These are phyloP conservation scores for Drosophila pectinifera DNA, from an alignment of 1,140 invertebrate species.

Conservation along the genomic window DNA sequence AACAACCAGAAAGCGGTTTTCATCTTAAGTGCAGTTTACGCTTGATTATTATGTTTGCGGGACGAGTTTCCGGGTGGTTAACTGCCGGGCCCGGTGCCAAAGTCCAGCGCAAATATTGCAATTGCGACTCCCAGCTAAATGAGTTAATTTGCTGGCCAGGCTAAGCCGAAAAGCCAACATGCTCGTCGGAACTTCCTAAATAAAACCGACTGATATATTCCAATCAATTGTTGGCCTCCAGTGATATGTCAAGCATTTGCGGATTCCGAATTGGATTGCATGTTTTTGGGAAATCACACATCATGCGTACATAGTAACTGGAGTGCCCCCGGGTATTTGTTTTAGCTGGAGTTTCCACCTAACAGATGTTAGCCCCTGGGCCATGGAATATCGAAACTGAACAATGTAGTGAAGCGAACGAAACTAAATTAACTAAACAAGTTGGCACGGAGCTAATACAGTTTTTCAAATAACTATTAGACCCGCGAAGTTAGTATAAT, in stretches of 20 bases:
- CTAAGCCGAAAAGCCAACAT: conserved; percentile 24
- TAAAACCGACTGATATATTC: conserved; percentile 7
- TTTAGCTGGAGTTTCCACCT: conserved; percentile 18
- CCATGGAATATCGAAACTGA: conserved; percentile 6
- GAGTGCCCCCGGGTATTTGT: conserved; percentile 2
- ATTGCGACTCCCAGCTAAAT: conserved; percentile 22
- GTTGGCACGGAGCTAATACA: too few relatives aligned
- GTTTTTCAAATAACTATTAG: too few relatives aligned
- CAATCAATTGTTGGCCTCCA: conserved; percentile 21
- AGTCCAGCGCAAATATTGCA: conserved; percentile 9
- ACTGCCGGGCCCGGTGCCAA: conserved; percentile 19
- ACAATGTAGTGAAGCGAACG: neutral
- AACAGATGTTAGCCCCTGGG: conserved; percentile 37
- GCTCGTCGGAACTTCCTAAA: neutral
- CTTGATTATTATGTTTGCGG: conserved; percentile 73
- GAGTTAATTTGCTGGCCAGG: conserved; percentile 37
- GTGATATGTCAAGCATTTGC: conserved; percentile 45
- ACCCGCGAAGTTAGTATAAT: too few relatives aligned
- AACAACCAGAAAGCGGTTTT: conserved; percentile 58
- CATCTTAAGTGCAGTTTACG: conserved; percentile 77
- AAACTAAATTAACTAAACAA: neutral
- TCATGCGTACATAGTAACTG: conserved; percentile 26
- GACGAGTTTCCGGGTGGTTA: conserved; percentile 70
- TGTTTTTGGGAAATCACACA: conserved; percentile 34
- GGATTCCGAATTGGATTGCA: conserved; percentile 12